Evolutionary conservation across 2,888 invertebrate genomes (phyloP).

Genomic region (Linyphia triangularis): DNA sequence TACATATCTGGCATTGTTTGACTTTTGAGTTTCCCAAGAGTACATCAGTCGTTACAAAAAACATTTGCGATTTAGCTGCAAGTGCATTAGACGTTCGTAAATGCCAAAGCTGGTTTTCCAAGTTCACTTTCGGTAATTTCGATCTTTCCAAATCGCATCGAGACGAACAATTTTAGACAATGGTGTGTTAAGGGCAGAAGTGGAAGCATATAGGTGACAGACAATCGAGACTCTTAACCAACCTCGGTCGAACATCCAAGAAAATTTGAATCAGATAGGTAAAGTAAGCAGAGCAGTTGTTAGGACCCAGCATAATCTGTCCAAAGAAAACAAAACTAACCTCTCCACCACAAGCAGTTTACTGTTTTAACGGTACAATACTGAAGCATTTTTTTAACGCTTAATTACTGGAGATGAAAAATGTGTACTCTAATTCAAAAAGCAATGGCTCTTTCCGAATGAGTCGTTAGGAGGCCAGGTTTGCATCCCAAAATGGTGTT

Average conservation of each 20-base stretch:
- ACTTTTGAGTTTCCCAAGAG: neutral
- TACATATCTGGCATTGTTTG: neutral
- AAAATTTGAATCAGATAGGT: neutral
- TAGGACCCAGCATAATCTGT: neutral
- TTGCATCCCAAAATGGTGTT: neutral
- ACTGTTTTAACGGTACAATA: no score
- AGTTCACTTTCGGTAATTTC: neutral
- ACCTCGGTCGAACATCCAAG: neutral
- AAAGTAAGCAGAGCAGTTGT: neutral
- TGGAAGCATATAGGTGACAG: neutral
- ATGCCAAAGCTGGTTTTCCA: neutral
- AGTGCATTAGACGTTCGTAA: neutral
- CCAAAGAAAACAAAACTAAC: no score
- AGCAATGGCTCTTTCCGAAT: neutral
- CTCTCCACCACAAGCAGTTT: no score
- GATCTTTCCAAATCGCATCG: neutral
- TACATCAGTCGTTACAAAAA: neutral
- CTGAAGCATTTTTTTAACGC: neutral
- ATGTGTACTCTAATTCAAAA: neutral
- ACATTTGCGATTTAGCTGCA: slow-evolving; percentile 2
- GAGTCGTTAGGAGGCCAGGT: no score
- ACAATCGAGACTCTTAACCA: neutral
- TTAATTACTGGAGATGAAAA: slow-evolving; percentile 19
- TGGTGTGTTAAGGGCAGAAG: neutral
- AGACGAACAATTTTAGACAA: neutral